Base-by-base conservation (phyloP, 2,797 vertebrate genomes). In the Rhinichthys osculus region DNA sequence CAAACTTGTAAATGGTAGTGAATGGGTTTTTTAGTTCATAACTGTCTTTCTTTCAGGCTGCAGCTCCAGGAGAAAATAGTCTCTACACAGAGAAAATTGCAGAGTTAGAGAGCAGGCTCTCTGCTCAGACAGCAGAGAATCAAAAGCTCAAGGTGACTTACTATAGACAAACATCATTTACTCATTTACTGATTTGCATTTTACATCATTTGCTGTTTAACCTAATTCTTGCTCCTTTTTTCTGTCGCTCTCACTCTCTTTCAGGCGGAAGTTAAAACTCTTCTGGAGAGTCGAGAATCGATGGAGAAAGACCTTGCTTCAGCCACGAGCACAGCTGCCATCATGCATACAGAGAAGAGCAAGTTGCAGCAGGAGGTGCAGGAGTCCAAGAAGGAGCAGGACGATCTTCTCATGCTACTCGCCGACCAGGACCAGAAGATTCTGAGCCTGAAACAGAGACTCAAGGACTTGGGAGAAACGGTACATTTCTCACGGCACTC, bases 381-480 rank as follows among this genome's bases (percentile, higher is more conserved):
- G 0, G 97, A 99, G 85, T 98, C 98, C 8, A 99, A 97, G 92
- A 99, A 98, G 90, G 98, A 99, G 83, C 98, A 99, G 90, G 98
- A 99, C 35, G 98, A 99, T 91, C 96, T 99, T 27, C 94, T 99
- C 78, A 97, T 99, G 93, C 96, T 99, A 85, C 92, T 99, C 81
- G 98, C 98, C 1, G 98, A 99, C 93, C 98, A 99, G 92, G 98
- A 99, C 93, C 98, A 98, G 95, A 99, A 99, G 89, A 97, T 99
- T 73, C 84, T 95, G 87, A 91, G 85, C 1, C 93, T 99, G 77
- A 98, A 96, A 91, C 93, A 94, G 81, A 97, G 82, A 85, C 92
- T 99, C 85, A 98, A 98, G 93, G 95, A 95, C 72, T 95, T 98
- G 35, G 98, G 98, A 89, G 94, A 97, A 90, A 93, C 94, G 92